Base-by-base conservation (phyloP, 2,888 invertebrate genomes). In the Hermodice carunculata region DNA sequence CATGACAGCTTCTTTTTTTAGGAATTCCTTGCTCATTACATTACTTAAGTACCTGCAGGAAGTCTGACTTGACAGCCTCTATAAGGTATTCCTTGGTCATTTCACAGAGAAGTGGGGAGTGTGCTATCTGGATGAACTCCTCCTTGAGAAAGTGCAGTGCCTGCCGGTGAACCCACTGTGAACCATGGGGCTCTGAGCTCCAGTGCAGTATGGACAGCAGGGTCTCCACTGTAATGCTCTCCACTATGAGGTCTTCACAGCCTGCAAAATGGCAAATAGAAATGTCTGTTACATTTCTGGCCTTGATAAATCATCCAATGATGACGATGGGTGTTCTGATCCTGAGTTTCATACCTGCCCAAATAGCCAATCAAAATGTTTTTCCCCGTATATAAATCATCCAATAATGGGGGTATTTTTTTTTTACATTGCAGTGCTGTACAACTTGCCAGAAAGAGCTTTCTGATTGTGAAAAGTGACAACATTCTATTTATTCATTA, bases 191-290 rank as follows among this genome's bases (percentile, higher is more conserved):
- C 83, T 94, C 94, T 75, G 91, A 89, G 22, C 94, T 92, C 98
- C 98, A 98, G 42, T 81, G 91, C 71, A 97, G 89, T 68, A 96
- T 92, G 6, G 94, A 92, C 76, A 87, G 77, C 64, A 98, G 88
- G 46, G 93, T 94, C 71, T 97, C 96, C 70, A 94, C 87, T 0
- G 92, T 91, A 70, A 98, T 88, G 87, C 93, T 92, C 81, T 95
- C 94, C 65, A 93, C 89, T 75, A 98, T 94, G 72, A 96, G 91
- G 88, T 97, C 96, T 88, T 98, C 98, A 88, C 97, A 97, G 73
- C 95, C 88, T 88, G 69, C 52, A 43, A 60, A 31, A 19, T 3
- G 8, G n/a, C 14, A 44, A 24, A 34, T 8, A 34, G 17, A n/a
- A n/a, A n/a, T n/a, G n/a, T n/a, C n/a, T n/a, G n/a, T n/a, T n/a